Evolutionary conservation across 2,797 vertebrate genomes (phyloP).

Genomic region (Myripristis murdjan): DNA sequence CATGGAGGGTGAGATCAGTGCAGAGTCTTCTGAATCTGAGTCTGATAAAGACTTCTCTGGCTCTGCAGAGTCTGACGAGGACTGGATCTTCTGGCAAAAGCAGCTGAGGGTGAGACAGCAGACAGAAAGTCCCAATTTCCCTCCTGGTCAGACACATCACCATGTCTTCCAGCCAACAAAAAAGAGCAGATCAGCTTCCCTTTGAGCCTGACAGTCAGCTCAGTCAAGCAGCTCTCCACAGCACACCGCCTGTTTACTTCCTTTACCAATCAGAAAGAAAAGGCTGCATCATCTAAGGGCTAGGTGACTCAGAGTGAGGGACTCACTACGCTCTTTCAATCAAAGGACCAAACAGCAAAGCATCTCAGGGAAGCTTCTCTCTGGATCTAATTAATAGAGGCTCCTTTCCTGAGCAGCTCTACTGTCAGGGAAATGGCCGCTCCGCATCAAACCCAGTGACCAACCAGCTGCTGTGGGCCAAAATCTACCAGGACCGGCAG

Average conservation of each 20-base stretch:
- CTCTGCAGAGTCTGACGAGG: constrained; percentile 4
- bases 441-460: not conserved
- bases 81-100: too few species aligned
- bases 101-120: too few species aligned
- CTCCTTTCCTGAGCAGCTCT: not conserved
- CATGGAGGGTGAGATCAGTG: constrained; percentile 15
- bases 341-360: constrained; percentile 13
- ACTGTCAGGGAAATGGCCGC: too few species aligned
- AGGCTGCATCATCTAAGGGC: too few species aligned
- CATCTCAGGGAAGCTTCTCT: not conserved
- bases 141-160: too few species aligned
- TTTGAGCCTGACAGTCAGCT: not conserved
- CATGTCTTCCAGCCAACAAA: too few species aligned
- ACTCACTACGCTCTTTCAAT: constrained; percentile 5
- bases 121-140: too few species aligned
- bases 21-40: constrained; percentile 28
- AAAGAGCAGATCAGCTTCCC: too few species aligned
- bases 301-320: too few species aligned
- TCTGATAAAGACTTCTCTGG: not conserved
- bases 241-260: not conserved
- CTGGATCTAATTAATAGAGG: not conserved
- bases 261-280: constrained; percentile 13
- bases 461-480: not conserved
- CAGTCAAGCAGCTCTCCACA: constrained; percentile 4
- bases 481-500: constrained; percentile 9